Percentiles rank a stretch among this genome's conserved stretches.
Conservation (phyloP, 2,888 invertebrate genomes). For the Agonopterix alstromeriana region DNA sequence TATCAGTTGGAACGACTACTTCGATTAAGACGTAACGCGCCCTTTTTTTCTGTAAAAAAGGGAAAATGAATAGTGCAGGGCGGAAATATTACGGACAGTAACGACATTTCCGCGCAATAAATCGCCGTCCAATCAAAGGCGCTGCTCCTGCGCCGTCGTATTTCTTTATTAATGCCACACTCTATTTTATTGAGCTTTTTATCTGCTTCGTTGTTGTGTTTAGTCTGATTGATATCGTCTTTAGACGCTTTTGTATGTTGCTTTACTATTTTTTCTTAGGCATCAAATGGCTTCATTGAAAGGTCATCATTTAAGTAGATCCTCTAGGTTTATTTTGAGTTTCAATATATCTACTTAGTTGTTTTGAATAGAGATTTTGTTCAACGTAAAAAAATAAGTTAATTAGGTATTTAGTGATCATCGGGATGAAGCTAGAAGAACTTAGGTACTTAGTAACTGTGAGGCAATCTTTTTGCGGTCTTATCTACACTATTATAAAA, state of each 20-base stretch:
- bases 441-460: too few species aligned
- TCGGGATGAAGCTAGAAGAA: too few species aligned
- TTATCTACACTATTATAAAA: too few species aligned
- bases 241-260: constrained; percentile 3
- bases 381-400: too few species aligned
- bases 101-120: constrained; percentile 77
- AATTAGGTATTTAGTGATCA: too few species aligned
- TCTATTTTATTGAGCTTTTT: constrained; percentile 72
- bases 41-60: constrained; percentile 73
- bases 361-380: too few species aligned
- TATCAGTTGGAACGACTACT: constrained; percentile 7
- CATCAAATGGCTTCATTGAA: too few species aligned
- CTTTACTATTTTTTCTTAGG: too few species aligned
- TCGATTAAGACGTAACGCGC: constrained; percentile 73
- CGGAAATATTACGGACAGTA: constrained; percentile 74
- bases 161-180: constrained; percentile 72
- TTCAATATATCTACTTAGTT: too few species aligned
- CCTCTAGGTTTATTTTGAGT: too few species aligned
- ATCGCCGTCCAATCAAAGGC: constrained; percentile 75
- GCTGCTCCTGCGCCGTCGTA: constrained; percentile 50
- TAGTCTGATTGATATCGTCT: constrained; percentile 49
- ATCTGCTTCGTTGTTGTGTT: constrained; percentile 62
- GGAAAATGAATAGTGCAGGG: constrained; percentile 70
- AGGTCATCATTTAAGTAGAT: too few species aligned
- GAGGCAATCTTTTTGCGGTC: too few species aligned